Evolutionary conservation across 2,113 vertebrate species (phyloP), one percentile per base, ranked within the genome.

Genomic region (Lipophrys pholis): DNA sequence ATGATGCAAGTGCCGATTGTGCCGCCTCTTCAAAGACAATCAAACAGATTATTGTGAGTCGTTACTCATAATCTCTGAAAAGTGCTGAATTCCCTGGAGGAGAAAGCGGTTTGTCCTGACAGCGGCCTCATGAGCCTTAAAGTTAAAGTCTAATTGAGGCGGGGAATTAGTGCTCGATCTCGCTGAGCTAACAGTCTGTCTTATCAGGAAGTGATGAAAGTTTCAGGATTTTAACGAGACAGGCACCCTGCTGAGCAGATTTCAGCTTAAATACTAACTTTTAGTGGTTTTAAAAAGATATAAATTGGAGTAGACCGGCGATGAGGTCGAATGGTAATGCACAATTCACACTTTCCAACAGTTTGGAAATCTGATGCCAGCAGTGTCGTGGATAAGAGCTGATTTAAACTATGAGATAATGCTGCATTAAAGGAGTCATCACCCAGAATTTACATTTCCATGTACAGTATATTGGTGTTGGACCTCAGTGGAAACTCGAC

Each of bases 191-290:
- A 45, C 40, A 78, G 46, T 55, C 65, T 76, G 40, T 58, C 57
- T 77, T 69, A 74, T 71, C 66, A 63, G 38, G 43, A 80, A 64
- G 60, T 68, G 65, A 85, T 59, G 54, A 85, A 71, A 74, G 58
- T 21, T 58, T 76, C 61, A 49, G 57, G 30, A 58, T 60, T 75
- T 83, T 64, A 76, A 58, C 59, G 78, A 53, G 61, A 67, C 40
- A 45, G 57, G 50, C n/a, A 57, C 50, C 69, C 58, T 3, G 43
- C 66, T 84, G 79, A 68, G 69, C 16, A 42, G 14, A 63, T 57
- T 76, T 72, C 56, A 78, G 71, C 66, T 80, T 74, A 73, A 70
- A 82, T 88, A 30, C 42, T 38, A 6, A 21, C 46, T 74, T 72
- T 35, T 15, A 58, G 39, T 52, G 49, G 15, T 59, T 82, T 39